Evolutionary conservation across 2,888 invertebrate genomes (phyloP), one percentile per base, ranked within the genome.

Genomic region (Idaea biselata): DNA sequence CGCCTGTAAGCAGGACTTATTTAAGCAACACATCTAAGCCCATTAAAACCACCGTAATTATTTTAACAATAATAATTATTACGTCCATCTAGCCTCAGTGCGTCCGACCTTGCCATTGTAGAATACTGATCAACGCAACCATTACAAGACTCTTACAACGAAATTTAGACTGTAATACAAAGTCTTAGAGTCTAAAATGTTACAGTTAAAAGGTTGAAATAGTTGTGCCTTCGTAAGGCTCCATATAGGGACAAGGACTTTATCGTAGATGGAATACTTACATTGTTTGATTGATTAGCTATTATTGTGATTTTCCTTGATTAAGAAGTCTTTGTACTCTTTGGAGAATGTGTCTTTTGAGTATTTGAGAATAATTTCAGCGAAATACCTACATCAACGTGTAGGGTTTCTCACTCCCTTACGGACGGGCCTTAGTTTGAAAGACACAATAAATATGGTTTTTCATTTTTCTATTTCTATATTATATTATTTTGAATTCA

Each of bases 31-130:
- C 6, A 33, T 11, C 33, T 33, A 33, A 11, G 7, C 44, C 14
- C 14, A 44, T 14, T 44, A 44, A 44, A 14, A 44, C 44, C 8
- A 44, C 44, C 44, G 44, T 44, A 44, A 44, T 44, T 44, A 44
- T 44, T 44, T 44, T 44, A 44, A 44, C 44, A 44, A 44, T 44
- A 44, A 44, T 44, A 44, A 44, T 44, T 44, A 44, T 44, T 44
- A 44, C 44, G 14, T 44, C 44, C 44, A 44, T 44, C 44, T 44
- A 44, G 14, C 44, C 44, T 44, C 44, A 44, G 44, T 14, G 11
- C 44, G 44, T 44, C 11, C 44, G 44, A 44, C 44, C 44, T 44
- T 44, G 44, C 44, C 44, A 44, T 44, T 44, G 44, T 44, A 44
- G 44, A 44, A 44, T 44, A 44, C 44, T 44, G 14, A 44, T 14